phyloP scores from a whole-genome alignment of 1,140 invertebrate species.

The Neodiprion virginianus region DNA sequence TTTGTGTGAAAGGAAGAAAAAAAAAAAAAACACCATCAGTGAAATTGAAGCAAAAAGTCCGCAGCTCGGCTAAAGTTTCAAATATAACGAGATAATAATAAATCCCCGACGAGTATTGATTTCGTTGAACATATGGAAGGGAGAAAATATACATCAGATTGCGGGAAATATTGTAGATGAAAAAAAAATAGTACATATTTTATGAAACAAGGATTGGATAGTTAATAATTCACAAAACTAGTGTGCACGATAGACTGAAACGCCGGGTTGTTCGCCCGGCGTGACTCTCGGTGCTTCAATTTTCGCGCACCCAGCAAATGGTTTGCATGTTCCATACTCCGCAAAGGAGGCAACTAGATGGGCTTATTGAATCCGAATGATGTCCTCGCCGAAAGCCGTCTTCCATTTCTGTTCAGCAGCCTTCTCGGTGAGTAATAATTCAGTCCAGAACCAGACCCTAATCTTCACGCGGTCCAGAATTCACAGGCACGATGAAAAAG shows the following conservation, averaged over 20 bases:
- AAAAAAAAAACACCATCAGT: too few species aligned
- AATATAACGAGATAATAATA: neutral
- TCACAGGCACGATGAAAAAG: too few species aligned
- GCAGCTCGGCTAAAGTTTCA: neutral
- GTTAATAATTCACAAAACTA: neutral
- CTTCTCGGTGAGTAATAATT: slow-evolving; percentile 26
- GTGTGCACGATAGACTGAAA: neutral
- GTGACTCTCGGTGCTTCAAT: too few species aligned
- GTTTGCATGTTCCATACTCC: neutral
- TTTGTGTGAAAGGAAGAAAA: too few species aligned
- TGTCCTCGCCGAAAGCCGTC: slow-evolving; percentile 24
- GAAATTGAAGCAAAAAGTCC: too few species aligned
- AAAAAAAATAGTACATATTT: neutral
- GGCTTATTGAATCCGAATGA: slow-evolving; percentile 14
- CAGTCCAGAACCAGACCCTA: too few species aligned
- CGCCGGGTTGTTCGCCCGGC: too few species aligned
- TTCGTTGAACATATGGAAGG: neutral
- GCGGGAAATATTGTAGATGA: too few species aligned
- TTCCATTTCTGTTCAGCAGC: slow-evolving; percentile 19
- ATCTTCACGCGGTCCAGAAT: too few species aligned
- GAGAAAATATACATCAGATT: too few species aligned
- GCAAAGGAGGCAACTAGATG: slow-evolving; percentile 10
- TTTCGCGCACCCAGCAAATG: too few species aligned
- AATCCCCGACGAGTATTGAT: neutral
- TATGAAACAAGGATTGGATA: neutral